Evolutionary conservation across 1,140 invertebrate species (phyloP), one percentile per base, ranked within the genome.

Genomic region (Stegodyphus dumicola): DNA sequence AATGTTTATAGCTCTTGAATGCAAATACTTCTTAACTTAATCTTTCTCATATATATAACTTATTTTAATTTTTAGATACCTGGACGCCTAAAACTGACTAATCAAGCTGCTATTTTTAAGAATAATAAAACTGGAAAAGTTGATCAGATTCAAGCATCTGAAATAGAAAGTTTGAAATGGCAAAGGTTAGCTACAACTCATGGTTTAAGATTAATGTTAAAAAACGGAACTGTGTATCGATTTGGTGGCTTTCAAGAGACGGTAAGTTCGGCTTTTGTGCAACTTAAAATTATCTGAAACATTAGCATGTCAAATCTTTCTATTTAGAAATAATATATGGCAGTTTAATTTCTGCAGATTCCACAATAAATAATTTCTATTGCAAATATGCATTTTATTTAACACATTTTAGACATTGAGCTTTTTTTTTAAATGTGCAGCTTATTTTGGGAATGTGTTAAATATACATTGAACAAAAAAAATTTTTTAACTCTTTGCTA

Each of bases 41-140:
- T 33, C 3, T 33, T 33, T 33, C 33, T 33, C 33, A 33, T 33
- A 33, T 33, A 1, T 33, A 33, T 33, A 33, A 33, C 33, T 64
- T 77, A 60, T 18, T 67, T 73, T 76, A 49, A 17, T 83, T 88
- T 87, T 66, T 52, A 96, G 96, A 94, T 94, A 54, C 93, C 94
- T 76, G 98, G 97, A 5, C 93, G 95, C 84, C 90, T 99, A 6
- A 99, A 99, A 91, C 93, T 99, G 88, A 97, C 96, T 6, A 95
- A 97, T 85, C 95, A 97, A 89, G 94, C 94, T 89, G 94, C 99
- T 33, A 93, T 96, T 76, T 99, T 98, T 89, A 99, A 99, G 91
- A 99, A 99, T 90, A 94, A 93, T 73, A 98, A 97, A 91, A 99
- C 98, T 49, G 98, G 98, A 4, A 99, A 98, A 92, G 95, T 99